A percentile compares a stretch with the other conserved stretches of the same genome.
Evolutionary conservation across 2,797 vertebrate genomes (phyloP).

Genomic region (Pangasius mekongensis): DNA sequence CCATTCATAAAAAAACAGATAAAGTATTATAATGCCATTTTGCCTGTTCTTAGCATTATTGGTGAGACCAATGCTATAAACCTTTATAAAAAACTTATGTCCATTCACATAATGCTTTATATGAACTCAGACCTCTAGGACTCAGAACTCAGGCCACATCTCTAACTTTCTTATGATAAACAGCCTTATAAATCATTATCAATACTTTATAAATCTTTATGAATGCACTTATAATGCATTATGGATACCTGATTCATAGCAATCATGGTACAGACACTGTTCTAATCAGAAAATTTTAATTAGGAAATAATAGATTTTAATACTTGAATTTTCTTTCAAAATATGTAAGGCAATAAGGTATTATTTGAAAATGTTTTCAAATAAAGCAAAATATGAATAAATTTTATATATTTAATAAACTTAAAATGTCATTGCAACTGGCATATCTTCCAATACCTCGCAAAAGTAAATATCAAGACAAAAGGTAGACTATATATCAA

Average conservation of each 20-base stretch:
- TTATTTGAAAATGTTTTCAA: background rate
- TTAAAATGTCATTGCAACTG: too few relatives aligned
- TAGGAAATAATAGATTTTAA: background rate
- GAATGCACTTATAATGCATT: background rate
- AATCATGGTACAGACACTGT: background rate
- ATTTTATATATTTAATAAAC: too few relatives aligned
- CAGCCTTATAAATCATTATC: background rate
- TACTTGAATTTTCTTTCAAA: background rate
- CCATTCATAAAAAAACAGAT: background rate
- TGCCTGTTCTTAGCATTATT: background rate
- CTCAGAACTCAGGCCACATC: background rate
- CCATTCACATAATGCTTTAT: background rate
- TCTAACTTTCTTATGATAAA: background rate
- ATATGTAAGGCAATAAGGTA: background rate
- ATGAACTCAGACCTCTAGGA: background rate
- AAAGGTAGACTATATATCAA: background rate
- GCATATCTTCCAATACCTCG: too few relatives aligned
- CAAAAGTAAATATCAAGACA: background rate
- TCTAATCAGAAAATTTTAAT: background rate
- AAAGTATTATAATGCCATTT: too few relatives aligned
- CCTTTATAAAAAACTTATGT: background rate
- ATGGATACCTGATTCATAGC: background rate
- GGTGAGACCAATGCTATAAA: too few relatives aligned
- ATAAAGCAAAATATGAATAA: too few relatives aligned
- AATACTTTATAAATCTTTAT: background rate